phyloP scores from a whole-genome alignment of 2,113 vertebrate species.

The Crypturellus undulatus region DNA sequence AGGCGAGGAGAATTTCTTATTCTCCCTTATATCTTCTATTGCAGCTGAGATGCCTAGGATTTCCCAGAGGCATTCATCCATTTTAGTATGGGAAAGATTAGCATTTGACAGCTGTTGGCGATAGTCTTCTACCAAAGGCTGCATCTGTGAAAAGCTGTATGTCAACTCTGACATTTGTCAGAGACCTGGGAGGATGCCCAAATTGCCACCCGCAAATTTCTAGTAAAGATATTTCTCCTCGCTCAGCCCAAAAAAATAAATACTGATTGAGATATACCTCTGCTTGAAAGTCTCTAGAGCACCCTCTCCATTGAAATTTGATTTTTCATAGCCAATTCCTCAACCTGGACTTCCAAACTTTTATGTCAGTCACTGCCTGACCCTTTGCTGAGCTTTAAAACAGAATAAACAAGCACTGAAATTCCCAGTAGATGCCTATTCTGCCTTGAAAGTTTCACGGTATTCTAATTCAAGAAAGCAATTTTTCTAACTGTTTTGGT shows the following conservation, averaged over 20 bases:
- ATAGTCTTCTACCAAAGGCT: slow-evolving; percentile 28
- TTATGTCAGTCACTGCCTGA: background rate
- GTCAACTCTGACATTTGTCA: background rate
- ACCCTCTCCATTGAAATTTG: background rate
- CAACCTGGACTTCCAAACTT: background rate
- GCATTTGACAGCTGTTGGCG: slow-evolving; percentile 39
- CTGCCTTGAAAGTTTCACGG: background rate
- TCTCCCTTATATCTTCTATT: background rate
- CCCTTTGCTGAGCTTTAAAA: background rate
- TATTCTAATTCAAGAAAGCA: background rate
- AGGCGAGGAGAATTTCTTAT: background rate
- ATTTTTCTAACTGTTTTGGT: background rate
- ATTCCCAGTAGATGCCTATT: background rate
- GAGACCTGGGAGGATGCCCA: slow-evolving; percentile 39
- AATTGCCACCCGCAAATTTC: slow-evolving; percentile 35
- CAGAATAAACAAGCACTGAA: background rate
- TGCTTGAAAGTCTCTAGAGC: background rate
- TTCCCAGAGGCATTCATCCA: background rate
- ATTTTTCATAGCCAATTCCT: background rate
- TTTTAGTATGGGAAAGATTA: slow-evolving; percentile 30
- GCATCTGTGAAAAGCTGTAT: slow-evolving; percentile 34
- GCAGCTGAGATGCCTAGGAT: slow-evolving; percentile 6
- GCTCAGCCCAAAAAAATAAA: background rate
- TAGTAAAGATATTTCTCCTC: background rate
- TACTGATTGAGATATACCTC: background rate